A percentile compares a stretch with the other conserved stretches of the same genome.
These are phyloP conservation scores for Temnothorax unifasciatus DNA, from an alignment of 2,888 invertebrate species.

Conservation along the genomic window DNA sequence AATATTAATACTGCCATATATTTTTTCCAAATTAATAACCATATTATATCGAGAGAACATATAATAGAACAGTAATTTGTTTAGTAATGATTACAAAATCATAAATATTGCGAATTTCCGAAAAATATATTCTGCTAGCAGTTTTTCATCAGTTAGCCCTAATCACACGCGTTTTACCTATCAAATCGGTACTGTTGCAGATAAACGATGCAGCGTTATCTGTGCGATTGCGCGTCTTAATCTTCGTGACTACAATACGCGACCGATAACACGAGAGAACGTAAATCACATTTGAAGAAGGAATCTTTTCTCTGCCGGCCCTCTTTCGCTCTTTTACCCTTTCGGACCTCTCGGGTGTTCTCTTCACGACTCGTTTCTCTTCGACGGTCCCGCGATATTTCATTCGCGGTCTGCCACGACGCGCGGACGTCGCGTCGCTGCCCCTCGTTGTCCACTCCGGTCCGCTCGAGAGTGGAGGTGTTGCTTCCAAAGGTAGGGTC, in stretches of 20 bases:
- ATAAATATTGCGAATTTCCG: background rate
- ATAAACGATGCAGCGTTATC: background rate
- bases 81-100: background rate
- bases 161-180: background rate
- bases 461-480: conserved; percentile 24
- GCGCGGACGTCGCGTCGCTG: conserved; percentile 23
- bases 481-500: conserved; percentile 31
- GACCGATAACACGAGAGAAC: conserved; percentile 14
- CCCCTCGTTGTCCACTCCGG: conserved; percentile 14
- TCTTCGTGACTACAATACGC: background rate
- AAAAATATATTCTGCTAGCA: background rate
- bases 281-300: conserved; percentile 21
- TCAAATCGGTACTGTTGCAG: background rate
- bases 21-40: background rate
- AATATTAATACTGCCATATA: background rate
- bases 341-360: background rate
- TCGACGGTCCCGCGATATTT: conserved; percentile 50
- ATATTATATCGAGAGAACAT: background rate
- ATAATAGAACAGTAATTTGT: background rate
- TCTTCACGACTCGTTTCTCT: conserved; percentile 52
- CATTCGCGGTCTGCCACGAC: conserved; percentile 54
- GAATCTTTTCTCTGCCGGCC: background rate
- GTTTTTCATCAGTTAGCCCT: background rate
- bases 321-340: background rate
- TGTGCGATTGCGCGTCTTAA: background rate